Evolutionary conservation across 2,113 vertebrate genomes (phyloP).

Genomic region (Carassius gibelio): DNA sequence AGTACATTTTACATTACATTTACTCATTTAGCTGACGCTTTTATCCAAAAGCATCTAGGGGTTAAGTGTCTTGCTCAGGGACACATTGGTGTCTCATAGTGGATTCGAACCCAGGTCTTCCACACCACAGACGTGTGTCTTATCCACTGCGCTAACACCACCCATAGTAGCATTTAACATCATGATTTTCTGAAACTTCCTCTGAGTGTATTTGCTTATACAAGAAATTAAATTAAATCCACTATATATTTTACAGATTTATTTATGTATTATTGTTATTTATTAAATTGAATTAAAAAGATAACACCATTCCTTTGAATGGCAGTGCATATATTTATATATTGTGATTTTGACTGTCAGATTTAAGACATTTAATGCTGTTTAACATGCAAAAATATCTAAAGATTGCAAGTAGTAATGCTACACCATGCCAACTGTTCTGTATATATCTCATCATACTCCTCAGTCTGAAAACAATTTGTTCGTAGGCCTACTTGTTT

Average conservation of each 20-base stretch:
- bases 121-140: too few relatives aligned
- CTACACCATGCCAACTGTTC: not conserved
- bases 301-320: too few relatives aligned
- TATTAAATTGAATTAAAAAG: not conserved
- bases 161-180: not conserved
- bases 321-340: not conserved
- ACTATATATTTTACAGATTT: not conserved
- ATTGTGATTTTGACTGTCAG: not conserved
- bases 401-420: not conserved
- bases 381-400: not conserved
- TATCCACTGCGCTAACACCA: too few relatives aligned
- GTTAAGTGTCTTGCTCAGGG: too few relatives aligned
- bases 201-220: not conserved
- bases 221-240: not conserved
- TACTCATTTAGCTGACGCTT: too few relatives aligned
- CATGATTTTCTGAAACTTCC: not conserved
- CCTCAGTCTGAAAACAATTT: not conserved
- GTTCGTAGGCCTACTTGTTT: not conserved
- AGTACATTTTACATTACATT: too few relatives aligned
- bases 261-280: not conserved
- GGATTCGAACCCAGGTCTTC: too few relatives aligned
- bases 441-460: not conserved
- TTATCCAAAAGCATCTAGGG: too few relatives aligned
- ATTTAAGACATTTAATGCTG: not conserved
- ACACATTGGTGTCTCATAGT: too few relatives aligned